Evolutionary conservation across 1,140 invertebrate genomes (phyloP), one percentile per base, ranked within the genome.

Genomic region (Mya arenaria): DNA sequence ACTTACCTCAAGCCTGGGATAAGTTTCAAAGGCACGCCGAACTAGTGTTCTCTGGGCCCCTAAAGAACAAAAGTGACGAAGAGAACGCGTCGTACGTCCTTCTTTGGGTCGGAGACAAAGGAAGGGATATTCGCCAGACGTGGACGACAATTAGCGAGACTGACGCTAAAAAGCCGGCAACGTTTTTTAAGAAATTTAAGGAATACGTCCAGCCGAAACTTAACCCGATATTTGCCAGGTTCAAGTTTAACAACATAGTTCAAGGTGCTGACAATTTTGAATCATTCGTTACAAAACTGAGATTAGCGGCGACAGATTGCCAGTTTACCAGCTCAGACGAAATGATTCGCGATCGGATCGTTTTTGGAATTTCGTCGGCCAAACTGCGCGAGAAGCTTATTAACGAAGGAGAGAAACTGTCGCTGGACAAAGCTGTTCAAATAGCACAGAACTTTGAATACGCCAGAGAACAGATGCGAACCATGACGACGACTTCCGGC

Each of bases 301-400:
- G 34, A 6, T 36, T 72, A 15, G 19, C 37, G 13, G 75, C 69
- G 1, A 71, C 62, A 55, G 80, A 81, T 36, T 85, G 84, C 52
- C 37, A 55, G 23, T 85, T 63, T 41, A 48, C 25, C 15, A 60
- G 66, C 13, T 17, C 19, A 28, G 71, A 85, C 28, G 71, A 83
- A 44, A 83, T 79, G 75, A 68, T 78, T 17, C 23, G 82, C 28
- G 73, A 86, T 56, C 19, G 78, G 4, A 73, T 83, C 28, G 82
- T 86, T 13, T 84, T 86, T 71, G 73, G 82, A 4, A 82, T 71
- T 6, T 44, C 44, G 17, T 84, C 79, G 17, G 17, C 55, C 1
- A 82, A 65, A 60, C 69, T 84, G 5, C 32, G 79, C 36, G 83
- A 84, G 56, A 86, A 84, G 65, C 56, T 86, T 8, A 86, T 84